Base-by-base conservation (phyloP, 1,140 invertebrate genomes). In the Sesamia nonagrioides region DNA sequence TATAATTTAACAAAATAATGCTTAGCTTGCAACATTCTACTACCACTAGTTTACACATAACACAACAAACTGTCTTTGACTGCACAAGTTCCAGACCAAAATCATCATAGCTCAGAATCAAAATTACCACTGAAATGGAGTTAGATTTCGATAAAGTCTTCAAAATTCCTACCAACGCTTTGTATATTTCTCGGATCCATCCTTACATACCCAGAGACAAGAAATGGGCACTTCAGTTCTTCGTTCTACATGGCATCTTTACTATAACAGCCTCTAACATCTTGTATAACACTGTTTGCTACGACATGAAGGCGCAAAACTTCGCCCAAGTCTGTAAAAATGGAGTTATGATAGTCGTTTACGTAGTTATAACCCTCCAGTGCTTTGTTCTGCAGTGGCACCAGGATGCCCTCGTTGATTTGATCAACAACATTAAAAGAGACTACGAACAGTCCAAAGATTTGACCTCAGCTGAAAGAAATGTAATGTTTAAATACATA, bases 91-190 rank as follows among this genome's bases (percentile, higher is more conserved):
- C 6, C 9, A 6, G 6, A 0, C 6, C 9, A 6, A 9, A 6
- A 8, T 40, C 40, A 40, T 9, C 9, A 40, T 6, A 40, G 40
- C 9, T 40, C 40, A 1, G 6, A 8, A 17, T 18, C 0, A 54
- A 8, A 17, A 6, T 63, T 1, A 9, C 35, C n/a, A 45, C 11
- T 15, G 42, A 73, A 45, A 73, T 58, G 71, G 71, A 73, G 0
- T 58, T 73, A 21, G 7, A 58, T 42, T 73, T 58, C 21, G 37
- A 73, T 8, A 58, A 60, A 7, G 21, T 27, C 11, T 73, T 37
- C 37, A 58, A 27, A 42, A 42, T 58, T 42, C 9, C 54, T 21
- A 73, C 37, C 0, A 58, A 0, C 9, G 52, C 50, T 6, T 27
- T 73, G 5, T 13, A 27, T 7, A 13, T 58, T 7, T 27, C 7